Conservation (phyloP, 2,888 invertebrate genomes). For the Nephrotoma appendiculata region DNA sequence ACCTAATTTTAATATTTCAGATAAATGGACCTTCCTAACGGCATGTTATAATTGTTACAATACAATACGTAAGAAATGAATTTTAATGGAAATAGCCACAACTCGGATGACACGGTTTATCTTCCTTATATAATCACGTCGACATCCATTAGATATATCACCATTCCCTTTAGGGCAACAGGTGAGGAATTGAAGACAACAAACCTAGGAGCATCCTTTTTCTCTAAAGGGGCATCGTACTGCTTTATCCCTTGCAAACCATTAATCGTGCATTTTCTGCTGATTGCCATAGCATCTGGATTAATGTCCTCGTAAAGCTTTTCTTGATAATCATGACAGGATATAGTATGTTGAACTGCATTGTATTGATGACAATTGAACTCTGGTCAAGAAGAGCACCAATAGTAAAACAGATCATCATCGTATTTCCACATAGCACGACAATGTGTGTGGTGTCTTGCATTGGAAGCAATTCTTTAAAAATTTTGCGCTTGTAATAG, state of each 20-base stretch:
- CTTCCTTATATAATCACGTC: conserved; percentile 1
- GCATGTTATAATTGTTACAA: no score
- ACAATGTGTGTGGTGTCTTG: conserved; percentile 6
- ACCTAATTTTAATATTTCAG: no score
- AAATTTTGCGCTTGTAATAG: background rate
- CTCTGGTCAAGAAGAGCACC: background rate
- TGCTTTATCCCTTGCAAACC: background rate
- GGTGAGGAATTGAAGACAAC: conserved; percentile 82
- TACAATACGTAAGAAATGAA: no score
- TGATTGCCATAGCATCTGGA: background rate
- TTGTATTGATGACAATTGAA: conserved; percentile 1
- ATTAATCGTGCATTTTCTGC: background rate
- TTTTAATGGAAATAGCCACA: conserved; percentile 8
- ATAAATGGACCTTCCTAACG: no score
- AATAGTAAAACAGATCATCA: background rate
- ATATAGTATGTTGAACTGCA: background rate
- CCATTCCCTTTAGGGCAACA: conserved; percentile 5
- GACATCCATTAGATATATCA: conserved; percentile 9
- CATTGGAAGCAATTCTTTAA: background rate
- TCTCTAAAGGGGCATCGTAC: conserved; percentile 29
- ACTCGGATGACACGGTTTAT: conserved; percentile 8
- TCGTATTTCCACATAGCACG: background rate
- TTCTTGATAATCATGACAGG: background rate
- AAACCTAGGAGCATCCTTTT: conserved; percentile 86
- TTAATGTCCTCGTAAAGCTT: background rate